Evolutionary conservation across 2,888 invertebrate species (phyloP).

Genomic region (Eupsilia transversa): DNA sequence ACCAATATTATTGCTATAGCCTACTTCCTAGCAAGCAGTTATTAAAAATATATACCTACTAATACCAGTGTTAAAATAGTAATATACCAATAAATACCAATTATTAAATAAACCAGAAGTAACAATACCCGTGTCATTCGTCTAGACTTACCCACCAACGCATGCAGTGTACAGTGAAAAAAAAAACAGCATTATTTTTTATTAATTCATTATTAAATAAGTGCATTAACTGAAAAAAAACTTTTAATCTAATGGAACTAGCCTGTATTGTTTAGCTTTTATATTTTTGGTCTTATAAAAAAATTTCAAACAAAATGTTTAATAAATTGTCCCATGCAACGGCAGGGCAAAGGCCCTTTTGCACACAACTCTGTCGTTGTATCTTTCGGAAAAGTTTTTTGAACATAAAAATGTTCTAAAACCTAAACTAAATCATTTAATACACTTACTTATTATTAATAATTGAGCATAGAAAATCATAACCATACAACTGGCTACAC

Average conservation of each 20-base stretch:
- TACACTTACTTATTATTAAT: not conserved
- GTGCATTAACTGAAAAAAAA: conserved; percentile 1
- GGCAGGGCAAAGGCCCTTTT: not conserved
- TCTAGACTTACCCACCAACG: conserved; percentile 70
- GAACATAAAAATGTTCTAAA: not conserved
- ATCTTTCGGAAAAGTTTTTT: not conserved
- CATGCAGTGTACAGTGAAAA: conserved; percentile 68
- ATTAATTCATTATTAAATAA: not conserved
- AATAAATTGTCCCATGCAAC: too few species aligned
- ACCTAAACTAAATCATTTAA: not conserved
- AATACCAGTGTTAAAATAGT: conserved; percentile 35
- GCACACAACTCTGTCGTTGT: not conserved
- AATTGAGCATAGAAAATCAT: not conserved
- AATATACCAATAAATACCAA: conserved; percentile 38
- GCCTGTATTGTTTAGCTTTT: not conserved
- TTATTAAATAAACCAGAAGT: conserved; percentile 61
- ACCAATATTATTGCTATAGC: conserved; percentile 14
- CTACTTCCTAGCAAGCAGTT: conserved; percentile 7
- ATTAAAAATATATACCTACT: conserved; percentile 26
- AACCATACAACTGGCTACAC: not conserved
- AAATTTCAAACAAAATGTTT: too few species aligned
- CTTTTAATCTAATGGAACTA: not conserved
- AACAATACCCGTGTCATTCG: conserved; percentile 73
- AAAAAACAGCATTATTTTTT: conserved; percentile 20
- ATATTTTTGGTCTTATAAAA: too few species aligned